phyloP scores from a whole-genome alignment of 1,140 invertebrate species.

The Steinernema feltiae region DNA sequence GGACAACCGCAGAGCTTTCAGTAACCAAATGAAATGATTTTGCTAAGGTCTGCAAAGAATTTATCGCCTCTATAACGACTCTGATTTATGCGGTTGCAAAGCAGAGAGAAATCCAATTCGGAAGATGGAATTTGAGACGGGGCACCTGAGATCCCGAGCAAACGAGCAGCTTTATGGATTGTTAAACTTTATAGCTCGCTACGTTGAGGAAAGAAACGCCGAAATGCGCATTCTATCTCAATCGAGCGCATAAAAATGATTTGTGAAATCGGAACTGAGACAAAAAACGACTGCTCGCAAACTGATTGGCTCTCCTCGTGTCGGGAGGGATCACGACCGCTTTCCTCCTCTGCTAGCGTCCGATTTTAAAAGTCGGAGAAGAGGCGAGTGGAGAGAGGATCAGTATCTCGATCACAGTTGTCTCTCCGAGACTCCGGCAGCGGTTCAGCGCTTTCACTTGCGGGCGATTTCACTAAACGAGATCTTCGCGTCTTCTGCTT shows the following conservation, averaged over 20 bases:
- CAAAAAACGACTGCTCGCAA: slow-evolving; percentile 8
- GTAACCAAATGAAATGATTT: not conserved
- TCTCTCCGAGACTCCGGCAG: not conserved
- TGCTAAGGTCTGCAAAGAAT: not conserved
- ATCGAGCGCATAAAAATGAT: not conserved
- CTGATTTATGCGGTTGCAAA: slow-evolving; percentile 8
- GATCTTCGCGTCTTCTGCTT: not conserved
- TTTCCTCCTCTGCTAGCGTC: not conserved
- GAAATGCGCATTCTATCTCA: not conserved
- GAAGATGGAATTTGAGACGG: not conserved
- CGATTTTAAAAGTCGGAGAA: slow-evolving; percentile 13
- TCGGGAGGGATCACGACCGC: not conserved
- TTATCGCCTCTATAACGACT: not conserved
- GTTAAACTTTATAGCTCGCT: not conserved
- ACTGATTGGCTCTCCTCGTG: not conserved
- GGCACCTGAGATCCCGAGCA: not conserved
- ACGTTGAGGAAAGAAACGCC: not conserved
- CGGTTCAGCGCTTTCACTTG: not conserved
- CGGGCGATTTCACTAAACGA: not conserved
- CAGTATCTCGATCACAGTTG: not conserved
- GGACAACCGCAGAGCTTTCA: too few species aligned
- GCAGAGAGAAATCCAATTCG: not conserved
- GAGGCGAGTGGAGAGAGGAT: not conserved
- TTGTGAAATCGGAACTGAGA: not conserved
- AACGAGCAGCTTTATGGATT: not conserved